These are phyloP conservation scores for Bursaphelenchus mucronatus DNA, from an alignment of 1,140 invertebrate genomes.

Conservation along the genomic window DNA sequence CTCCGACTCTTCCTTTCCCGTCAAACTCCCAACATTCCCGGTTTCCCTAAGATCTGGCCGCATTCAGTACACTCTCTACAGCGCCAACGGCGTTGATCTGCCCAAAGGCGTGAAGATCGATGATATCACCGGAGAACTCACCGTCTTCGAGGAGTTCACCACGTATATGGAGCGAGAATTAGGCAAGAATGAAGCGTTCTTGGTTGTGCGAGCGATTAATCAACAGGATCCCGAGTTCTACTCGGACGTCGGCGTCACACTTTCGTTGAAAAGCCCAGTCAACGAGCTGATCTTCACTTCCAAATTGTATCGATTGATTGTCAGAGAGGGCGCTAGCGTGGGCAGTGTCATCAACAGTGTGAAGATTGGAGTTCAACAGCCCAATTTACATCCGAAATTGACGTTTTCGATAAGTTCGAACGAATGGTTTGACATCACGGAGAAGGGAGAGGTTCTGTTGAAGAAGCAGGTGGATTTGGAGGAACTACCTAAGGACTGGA, in stretches of 20 bases:
- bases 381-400: constrained; percentile 21
- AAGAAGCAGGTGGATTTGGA: constrained; percentile 37
- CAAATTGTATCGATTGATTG: constrained; percentile 39
- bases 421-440: constrained; percentile 38
- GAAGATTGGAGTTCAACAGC: constrained; percentile 18
- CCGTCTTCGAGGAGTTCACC: constrained; percentile 36
- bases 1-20: constrained; percentile 24
- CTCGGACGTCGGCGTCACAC: constrained; percentile 47
- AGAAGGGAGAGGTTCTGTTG: constrained; percentile 40
- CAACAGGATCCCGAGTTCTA: constrained; percentile 42
- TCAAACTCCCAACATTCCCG: constrained; percentile 28
- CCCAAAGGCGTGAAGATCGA: constrained; percentile 37
- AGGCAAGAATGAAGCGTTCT: constrained; percentile 29
- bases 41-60: constrained; percentile 17
- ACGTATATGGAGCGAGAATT: constrained; percentile 11
- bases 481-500: constrained; percentile 16
- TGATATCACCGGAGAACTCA: constrained; percentile 39
- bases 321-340: constrained; percentile 32
- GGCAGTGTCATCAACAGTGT: constrained; percentile 36
- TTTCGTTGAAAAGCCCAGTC: constrained; percentile 13
- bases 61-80: constrained; percentile 33
- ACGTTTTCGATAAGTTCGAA: constrained; percentile 29
- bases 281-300: constrained; percentile 28
- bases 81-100: constrained; percentile 20
- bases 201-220: constrained; percentile 56